Conservation (phyloP, 2,113 vertebrate genomes). For the Triplophysa tibetana region DNA sequence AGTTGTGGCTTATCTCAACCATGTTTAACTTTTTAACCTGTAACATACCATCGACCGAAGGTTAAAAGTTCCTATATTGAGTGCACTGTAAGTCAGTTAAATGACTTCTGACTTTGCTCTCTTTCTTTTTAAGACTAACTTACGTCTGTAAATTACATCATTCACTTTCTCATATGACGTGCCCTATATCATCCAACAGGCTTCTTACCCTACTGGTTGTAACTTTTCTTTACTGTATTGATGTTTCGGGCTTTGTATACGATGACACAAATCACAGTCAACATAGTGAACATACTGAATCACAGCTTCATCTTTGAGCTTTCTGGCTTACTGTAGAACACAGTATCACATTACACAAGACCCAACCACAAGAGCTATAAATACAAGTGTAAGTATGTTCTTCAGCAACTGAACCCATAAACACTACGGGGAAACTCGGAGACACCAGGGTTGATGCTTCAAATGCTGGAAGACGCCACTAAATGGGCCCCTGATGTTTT, state of each 20-base stretch:
- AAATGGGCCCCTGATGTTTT: constrained; percentile 7
- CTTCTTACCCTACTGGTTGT: constrained; percentile 16
- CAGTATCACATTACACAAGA: constrained; percentile 49
- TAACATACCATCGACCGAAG: background rate
- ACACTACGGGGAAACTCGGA: constrained; percentile 3
- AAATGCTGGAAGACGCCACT: background rate
- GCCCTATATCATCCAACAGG: constrained; percentile 50
- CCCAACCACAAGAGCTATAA: constrained; percentile 39
- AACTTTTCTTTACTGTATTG: constrained; percentile 6
- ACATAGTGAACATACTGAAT: constrained; percentile 35
- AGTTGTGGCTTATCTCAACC: no score
- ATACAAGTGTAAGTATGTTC: constrained; percentile 52
- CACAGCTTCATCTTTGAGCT: constrained; percentile 40
- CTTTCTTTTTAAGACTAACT: background rate
- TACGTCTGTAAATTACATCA: background rate
- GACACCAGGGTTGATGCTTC: background rate
- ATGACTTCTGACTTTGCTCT: background rate
- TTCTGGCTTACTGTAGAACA: constrained; percentile 10
- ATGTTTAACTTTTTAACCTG: background rate
- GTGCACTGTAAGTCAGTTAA: background rate
- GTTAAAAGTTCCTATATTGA: background rate
- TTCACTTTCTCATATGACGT: constrained; percentile 22
- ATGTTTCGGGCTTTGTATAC: constrained; percentile 39
- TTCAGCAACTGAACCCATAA: constrained; percentile 30
- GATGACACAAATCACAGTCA: constrained; percentile 40